Percentiles rank a stretch among this genome's conserved stretches.
These are phyloP conservation scores for Ciconia nigra DNA, from an alignment of 2,797 vertebrate species.

Conservation along the genomic window DNA sequence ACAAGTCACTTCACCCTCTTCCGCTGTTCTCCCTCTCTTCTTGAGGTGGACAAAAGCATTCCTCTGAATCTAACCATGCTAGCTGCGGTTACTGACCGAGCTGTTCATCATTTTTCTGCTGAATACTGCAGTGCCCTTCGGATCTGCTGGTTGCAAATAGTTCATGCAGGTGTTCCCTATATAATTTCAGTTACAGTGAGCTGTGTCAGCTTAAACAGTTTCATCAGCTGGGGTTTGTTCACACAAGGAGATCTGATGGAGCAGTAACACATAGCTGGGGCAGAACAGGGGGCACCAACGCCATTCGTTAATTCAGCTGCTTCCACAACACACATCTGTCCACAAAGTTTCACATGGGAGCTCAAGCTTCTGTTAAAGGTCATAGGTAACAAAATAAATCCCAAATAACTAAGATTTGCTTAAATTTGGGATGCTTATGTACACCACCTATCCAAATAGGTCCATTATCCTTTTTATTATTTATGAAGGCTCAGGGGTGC, in stretches of 20 bases:
- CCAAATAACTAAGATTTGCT: neutral
- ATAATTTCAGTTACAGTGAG: neutral
- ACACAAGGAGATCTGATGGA: neutral
- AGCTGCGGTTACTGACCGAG: neutral
- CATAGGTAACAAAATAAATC: neutral
- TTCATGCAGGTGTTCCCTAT: neutral
- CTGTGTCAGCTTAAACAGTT: neutral
- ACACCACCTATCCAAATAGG: neutral
- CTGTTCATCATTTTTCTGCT: neutral
- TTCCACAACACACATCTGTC: neutral
- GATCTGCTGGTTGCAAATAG: neutral
- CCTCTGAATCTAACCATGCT: neutral
- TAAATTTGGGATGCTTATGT: neutral
- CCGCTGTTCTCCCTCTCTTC: neutral
- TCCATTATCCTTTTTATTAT: neutral
- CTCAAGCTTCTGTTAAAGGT: neutral
- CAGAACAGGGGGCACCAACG: neutral
- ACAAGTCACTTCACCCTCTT: neutral
- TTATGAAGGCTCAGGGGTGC: neutral
- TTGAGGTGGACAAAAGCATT: neutral
- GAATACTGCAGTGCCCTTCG: neutral
- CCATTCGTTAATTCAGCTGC: neutral
- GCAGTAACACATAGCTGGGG: neutral
- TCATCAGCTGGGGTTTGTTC: neutral
- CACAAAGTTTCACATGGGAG: neutral